Conservation (phyloP, 2,888 invertebrate genomes). For the Xanthia togata region DNA sequence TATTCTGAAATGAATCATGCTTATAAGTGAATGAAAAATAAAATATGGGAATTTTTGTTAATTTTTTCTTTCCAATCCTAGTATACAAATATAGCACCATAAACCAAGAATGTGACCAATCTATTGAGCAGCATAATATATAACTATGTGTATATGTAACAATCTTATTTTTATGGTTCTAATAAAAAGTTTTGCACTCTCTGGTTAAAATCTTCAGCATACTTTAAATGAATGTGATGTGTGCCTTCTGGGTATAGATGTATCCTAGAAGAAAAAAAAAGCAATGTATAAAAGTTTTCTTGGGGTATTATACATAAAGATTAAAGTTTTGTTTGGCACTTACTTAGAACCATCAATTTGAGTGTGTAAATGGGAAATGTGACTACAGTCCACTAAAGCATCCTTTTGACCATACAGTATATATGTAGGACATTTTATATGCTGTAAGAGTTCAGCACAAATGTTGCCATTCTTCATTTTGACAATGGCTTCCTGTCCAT, state of each 20-base stretch:
- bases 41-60: constrained; percentile 88
- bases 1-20: constrained; percentile 89
- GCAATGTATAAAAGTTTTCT: too few relatives aligned
- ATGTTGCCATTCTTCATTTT: constrained; percentile 92
- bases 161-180: constrained; percentile 66
- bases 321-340: not conserved
- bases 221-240: constrained; percentile 96
- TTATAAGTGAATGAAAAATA: constrained; percentile 90
- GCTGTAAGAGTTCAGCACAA: constrained; percentile 91
- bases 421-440: constrained; percentile 94
- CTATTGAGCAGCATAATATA: constrained; percentile 4
- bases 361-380: constrained; percentile 93
- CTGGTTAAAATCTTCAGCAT: constrained; percentile 94
- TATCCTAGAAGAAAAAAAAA: constrained; percentile 89
- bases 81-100: not conserved
- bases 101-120: too few relatives aligned
- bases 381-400: constrained; percentile 93
- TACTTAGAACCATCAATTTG: constrained; percentile 93
- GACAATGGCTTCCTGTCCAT: constrained; percentile 91
- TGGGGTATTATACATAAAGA: constrained; percentile 51
- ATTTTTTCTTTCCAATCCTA: constrained; percentile 76
- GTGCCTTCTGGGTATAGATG: constrained; percentile 95
- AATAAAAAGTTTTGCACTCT: constrained; percentile 93
- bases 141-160: not conserved
- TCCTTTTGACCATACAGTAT: constrained; percentile 96